Conservation (phyloP, 2,797 vertebrate genomes). For the Macrochelys suwanniensis region DNA sequence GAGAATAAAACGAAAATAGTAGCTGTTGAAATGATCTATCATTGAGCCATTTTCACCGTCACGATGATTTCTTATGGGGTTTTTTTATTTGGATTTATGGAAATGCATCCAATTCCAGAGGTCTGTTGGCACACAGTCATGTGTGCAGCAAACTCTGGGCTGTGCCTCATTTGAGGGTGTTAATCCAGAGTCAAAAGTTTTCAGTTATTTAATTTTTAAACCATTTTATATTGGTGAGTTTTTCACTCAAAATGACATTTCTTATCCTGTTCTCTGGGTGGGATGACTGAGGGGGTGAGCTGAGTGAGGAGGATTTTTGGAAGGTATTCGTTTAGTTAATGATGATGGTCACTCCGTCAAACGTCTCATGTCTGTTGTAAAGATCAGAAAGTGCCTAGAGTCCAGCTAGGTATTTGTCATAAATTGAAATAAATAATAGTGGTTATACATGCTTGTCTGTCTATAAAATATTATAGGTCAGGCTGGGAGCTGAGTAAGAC, state of each 20-base stretch:
- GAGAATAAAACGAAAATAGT: background rate
- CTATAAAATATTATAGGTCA: background rate
- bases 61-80: rapidly evolving
- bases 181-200: background rate
- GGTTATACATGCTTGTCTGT: background rate
- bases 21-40: background rate
- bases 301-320: background rate
- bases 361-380: background rate
- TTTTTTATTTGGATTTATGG: background rate
- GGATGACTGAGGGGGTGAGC: background rate
- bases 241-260: background rate
- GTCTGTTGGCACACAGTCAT: background rate
- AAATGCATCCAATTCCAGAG: background rate
- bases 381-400: background rate
- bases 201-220: background rate
- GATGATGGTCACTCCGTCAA: background rate
- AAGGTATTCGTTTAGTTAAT: background rate
- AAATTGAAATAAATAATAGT: background rate
- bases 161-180: background rate
- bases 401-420: background rate
- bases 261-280: rapidly evolving
- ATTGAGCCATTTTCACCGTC: background rate
- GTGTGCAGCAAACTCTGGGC: too few species aligned
- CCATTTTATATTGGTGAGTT: rapidly evolving
- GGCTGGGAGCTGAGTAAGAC: rapidly evolving